Evolutionary conservation across 2,113 vertebrate genomes (phyloP), one percentile per base, ranked within the genome.

Genomic region (Brienomyrus longianalis): DNA sequence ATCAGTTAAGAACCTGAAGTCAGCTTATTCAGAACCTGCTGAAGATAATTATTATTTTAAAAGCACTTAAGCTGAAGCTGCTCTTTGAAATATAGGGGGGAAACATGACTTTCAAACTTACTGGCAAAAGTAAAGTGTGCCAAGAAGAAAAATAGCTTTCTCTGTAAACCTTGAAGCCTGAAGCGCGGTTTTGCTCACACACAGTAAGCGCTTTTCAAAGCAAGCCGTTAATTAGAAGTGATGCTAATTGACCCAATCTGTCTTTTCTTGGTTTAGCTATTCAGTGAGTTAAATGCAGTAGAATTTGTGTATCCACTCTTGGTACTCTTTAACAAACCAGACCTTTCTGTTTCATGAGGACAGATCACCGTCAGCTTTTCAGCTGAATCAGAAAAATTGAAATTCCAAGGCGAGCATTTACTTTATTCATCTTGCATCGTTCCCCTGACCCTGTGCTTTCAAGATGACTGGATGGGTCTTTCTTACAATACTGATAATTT

Each of bases 401-500:
- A 59, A 59, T 62, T 62, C 19, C 39, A 88, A 88, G 86, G 31
- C n/a, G 54, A 56, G 31, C 54, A 6, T 48, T 88, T 54, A 8
- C n/a, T 88, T 66, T 47, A 66, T 45, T 88, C 52, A 45, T n/a
- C 51, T 56, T 17, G 27, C 52, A 43, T 80, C 31, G 13, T 39
- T 80, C 74, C 17, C 31, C 5, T 43, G 15, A 80, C 74, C 17
- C 35, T 80, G 35, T 39, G 31, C 35, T 43, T 80, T 35, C 31
- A 80, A 86, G 62, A 92, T 93, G 90, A 92, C 59, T 51, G 92
- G 91, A 93, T 94, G 90, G 92, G 87, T 93, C 92, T 93, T 92
- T 91, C 94, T 15, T 23, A 90, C 93, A 85, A 8, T 93, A 89
- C 92, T 91, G 74, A 92, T 92, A 91, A 94, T 93, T 92, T 92